phyloP scores from a whole-genome alignment of 2,797 vertebrate genomes.

The Clarias laeviceps region DNA sequence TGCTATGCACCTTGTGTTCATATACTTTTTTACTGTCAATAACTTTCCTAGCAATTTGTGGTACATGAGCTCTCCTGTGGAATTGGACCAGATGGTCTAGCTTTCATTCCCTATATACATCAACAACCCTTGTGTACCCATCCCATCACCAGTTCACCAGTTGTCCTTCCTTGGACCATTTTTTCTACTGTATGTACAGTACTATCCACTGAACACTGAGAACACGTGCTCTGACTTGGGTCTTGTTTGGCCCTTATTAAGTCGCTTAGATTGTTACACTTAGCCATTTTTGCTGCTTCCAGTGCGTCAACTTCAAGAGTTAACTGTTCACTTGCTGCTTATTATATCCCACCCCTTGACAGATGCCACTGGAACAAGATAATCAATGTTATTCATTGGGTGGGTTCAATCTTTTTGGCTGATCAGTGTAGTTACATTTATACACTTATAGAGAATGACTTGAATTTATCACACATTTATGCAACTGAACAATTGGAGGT shows the following conservation, averaged over 20 bases:
- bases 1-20: not conserved
- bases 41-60: not conserved
- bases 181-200: not conserved
- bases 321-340: not conserved
- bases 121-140: not conserved
- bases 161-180: not conserved
- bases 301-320: not conserved
- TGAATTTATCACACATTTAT: not conserved
- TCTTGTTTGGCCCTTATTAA: not conserved
- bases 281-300: not conserved
- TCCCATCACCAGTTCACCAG: too few species aligned
- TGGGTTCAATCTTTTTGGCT: not conserved
- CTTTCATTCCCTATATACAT: not conserved
- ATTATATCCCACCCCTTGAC: not conserved
- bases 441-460: not conserved
- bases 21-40: not conserved
- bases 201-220: not conserved
- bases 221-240: not conserved
- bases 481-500: not conserved
- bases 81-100: not conserved
- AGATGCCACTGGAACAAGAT: not conserved
- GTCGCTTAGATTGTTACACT: not conserved
- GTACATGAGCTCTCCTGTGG: not conserved
- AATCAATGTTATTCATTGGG: not conserved
- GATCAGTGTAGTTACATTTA: not conserved